Percentiles rank a stretch among this genome's conserved stretches.
These are phyloP conservation scores for Enteromius anoplus DNA, from an alignment of 2,797 vertebrate genomes.

Conservation along the genomic window DNA sequence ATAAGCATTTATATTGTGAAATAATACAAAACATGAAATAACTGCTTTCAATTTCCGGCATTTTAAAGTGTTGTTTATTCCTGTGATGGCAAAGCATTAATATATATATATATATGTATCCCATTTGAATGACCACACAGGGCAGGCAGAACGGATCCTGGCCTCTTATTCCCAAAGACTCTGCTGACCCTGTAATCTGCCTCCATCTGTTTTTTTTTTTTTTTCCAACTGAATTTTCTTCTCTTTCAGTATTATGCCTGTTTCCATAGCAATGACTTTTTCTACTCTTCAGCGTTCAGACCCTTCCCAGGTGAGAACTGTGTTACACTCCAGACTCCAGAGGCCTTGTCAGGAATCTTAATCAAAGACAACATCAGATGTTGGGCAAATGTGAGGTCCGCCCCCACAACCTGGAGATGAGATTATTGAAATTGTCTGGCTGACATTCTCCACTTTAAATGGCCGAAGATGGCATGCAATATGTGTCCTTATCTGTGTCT, in stretches of 20 bases:
- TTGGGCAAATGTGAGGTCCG: constrained; percentile 40
- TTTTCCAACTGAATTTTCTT: constrained; percentile 52
- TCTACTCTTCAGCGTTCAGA: constrained; percentile 69
- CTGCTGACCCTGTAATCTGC: constrained; percentile 40
- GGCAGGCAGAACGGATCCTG: not conserved
- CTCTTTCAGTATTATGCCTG: constrained; percentile 71
- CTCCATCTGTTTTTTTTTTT: constrained; percentile 60
- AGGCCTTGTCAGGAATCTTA: constrained; percentile 63
- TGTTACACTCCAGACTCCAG: constrained; percentile 66
- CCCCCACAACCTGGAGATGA: constrained; percentile 15
- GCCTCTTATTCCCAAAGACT: constrained; percentile 15
- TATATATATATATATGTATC: not conserved
- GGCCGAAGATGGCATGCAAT: not conserved
- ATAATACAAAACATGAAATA: too few relatives aligned
- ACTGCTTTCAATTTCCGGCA: too few relatives aligned
- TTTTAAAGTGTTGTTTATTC: too few relatives aligned
- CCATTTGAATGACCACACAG: not conserved
- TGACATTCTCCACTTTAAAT: not conserved
- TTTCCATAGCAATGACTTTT: constrained; percentile 82
- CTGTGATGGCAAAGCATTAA: too few relatives aligned
- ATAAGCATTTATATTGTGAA: too few relatives aligned
- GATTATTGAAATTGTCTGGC: constrained; percentile 41
- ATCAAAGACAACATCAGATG: constrained; percentile 46
- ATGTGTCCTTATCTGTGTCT: not conserved
- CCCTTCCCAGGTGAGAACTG: constrained; percentile 73